phyloP scores from a whole-genome alignment of 2,888 invertebrate genomes.

The Melinaea menophilus region DNA sequence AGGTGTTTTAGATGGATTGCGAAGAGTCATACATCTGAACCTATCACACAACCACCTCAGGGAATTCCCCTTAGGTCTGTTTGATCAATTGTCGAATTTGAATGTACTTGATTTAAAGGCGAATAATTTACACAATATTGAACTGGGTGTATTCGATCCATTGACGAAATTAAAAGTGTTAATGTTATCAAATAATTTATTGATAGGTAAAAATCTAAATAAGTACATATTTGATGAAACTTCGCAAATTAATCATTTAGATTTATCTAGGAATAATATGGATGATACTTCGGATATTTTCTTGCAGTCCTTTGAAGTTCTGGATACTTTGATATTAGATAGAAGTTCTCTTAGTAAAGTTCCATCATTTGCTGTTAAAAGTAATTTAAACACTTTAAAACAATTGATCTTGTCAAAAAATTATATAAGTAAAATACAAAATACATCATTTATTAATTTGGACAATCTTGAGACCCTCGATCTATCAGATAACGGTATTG shows the following conservation, averaged over 20 bases:
- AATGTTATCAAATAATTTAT: slow-evolving; percentile 49
- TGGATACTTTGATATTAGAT: slow-evolving; percentile 48
- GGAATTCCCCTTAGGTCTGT: slow-evolving; percentile 47
- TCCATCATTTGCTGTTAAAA: slow-evolving; percentile 47
- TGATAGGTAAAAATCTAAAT: slow-evolving; percentile 44
- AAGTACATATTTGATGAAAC: slow-evolving; percentile 44
- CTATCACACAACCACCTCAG: slow-evolving; percentile 48
- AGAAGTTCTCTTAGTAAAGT: slow-evolving; percentile 49
- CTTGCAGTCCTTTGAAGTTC: slow-evolving; percentile 38
- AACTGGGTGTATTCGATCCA: slow-evolving; percentile 48
- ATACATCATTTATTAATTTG: slow-evolving; percentile 18
- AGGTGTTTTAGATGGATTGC: slow-evolving; percentile 47
- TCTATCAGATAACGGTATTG: too few relatives aligned
- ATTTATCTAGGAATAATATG: slow-evolving; percentile 56
- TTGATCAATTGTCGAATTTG: slow-evolving; percentile 48
- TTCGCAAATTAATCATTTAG: slow-evolving; percentile 41
- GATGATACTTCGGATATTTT: slow-evolving; percentile 41
- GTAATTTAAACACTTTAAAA: slow-evolving; percentile 52
- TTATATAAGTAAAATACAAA: slow-evolving; percentile 44
- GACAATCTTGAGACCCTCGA: too few relatives aligned
- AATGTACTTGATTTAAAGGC: slow-evolving; percentile 49
- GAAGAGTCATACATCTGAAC: slow-evolving; percentile 44
- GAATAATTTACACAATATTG: slow-evolving; percentile 42
- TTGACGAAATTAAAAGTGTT: slow-evolving; percentile 43
- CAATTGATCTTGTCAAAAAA: slow-evolving; percentile 52